Base-by-base conservation (phyloP, 1,140 invertebrate species). In the Penaeus japonicus region DNA sequence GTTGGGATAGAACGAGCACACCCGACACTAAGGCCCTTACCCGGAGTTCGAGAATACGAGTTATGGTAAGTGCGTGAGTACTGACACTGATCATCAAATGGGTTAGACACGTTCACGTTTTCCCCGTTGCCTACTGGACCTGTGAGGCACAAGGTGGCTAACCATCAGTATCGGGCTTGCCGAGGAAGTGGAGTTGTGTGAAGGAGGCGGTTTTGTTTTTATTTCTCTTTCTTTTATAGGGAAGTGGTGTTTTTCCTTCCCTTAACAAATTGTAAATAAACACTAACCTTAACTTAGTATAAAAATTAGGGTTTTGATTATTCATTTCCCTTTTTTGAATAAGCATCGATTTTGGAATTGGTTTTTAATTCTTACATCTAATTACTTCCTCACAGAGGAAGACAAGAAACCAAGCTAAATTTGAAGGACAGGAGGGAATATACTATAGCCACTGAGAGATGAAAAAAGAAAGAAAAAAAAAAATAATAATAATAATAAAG, bases 101-200 rank as follows among this genome's bases (percentile, higher is more conserved):
- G 96, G 94, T 96, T 96, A 92, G 95, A 96, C 92, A 96, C 95
- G 94, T 94, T 96, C 91, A 96, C 94, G 93, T 95, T 96, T 94
- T 96, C 94, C 93, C 93, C 94, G 84, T 85, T 83, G 62, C 89
- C 87, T 88, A 88, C 65, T 82, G 87, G 87, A 88, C 87, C 87
- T 88, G 87, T 62, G 87, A 88, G 79, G 80, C 78, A 81, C 55
- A 87, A 83, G 80, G 87, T 77, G 32, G 57, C 80, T 85, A 77
- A 75, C 84, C 54, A 77, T 85, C 84, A 85, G 70, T 73, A 73
- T 30, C 79, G 39, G 79, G 39, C 39, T 82, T 83, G 57, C 57
- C 57, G 32, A 62, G 80, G 55, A 62, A 83, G n/a, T 35, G 30
- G 57, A 62, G 24, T 32, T 83, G 47, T 73, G 70, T 32, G 17